Base-by-base conservation (phyloP, 2,113 vertebrate species). In the Oncorhynchus masou region DNA sequence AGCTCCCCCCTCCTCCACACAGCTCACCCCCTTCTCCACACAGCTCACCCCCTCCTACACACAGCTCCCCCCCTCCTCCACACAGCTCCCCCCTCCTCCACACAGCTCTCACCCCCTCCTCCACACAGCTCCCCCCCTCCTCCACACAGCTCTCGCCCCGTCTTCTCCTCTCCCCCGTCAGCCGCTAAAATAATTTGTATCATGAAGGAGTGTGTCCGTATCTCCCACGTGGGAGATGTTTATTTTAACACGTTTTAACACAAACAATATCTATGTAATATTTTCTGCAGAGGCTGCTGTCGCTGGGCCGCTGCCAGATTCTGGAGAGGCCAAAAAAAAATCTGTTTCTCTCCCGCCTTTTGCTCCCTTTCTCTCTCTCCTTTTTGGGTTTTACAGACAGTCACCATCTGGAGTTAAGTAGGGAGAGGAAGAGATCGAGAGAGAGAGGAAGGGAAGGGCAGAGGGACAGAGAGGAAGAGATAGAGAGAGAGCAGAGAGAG, bases 261-360 rank as follows among this genome's bases (percentile, higher is more conserved):
- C 80, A 90, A 91, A 90, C 79, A 81, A 84, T 81, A 79, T 84
- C 74, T 81, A 82, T 86, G 74, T 74, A 76, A 87, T 88, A 84
- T 86, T 86, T 90, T 87, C 65, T 78, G 15, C 51, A 84, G 74
- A 74, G 85, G 88, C 87, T 86, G 86, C 83, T 85, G 79, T 45
- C 39, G 75, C 75, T 88, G 85, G 71, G 0, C 34, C 5, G 16
- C 70, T 74, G 88, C 88, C 86, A 87, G 73, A 77, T 72, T 72
- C 69, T 29, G 54, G 13, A 79, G 73, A 74, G 49, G 29, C 5
- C 31, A 6, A 34, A 34, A 31, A 34, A 7, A 5, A 34, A 34
- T 34, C 31, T 9, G 7, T 39, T 39, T 39, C 34, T 39, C 34
- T 39, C 34, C 34, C 7, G 34, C 34, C 34, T 39, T 39, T 2